Percentiles rank a stretch among this genome's conserved stretches.
Conservation (phyloP, 2,797 vertebrate species). For the Chloroceryle amazona region DNA sequence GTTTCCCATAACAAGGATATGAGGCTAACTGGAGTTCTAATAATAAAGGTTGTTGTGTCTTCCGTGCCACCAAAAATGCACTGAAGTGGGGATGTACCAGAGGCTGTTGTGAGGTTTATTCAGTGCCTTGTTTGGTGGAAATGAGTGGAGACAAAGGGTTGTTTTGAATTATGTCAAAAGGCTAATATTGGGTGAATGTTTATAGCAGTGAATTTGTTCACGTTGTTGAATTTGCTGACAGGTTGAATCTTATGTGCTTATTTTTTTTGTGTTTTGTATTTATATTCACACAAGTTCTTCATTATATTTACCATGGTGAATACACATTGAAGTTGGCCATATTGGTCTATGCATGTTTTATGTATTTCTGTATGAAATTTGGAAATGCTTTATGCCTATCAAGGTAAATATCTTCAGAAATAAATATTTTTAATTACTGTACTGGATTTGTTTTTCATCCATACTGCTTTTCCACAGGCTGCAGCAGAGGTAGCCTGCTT, state of each 20-base stretch:
- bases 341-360: constrained; percentile 88
- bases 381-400: constrained; percentile 84
- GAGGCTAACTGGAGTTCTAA: constrained; percentile 8
- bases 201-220: constrained; percentile 74
- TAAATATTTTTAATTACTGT: constrained; percentile 86
- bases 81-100: constrained; percentile 38
- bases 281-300: constrained; percentile 80
- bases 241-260: constrained; percentile 79
- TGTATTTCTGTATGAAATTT: constrained; percentile 94
- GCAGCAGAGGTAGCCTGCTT: neutral
- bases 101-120: constrained; percentile 20
- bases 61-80: constrained; percentile 42
- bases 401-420: constrained; percentile 88
- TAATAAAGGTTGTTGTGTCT: constrained; percentile 51
- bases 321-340: constrained; percentile 86
- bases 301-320: constrained; percentile 91
- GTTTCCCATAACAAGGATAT: constrained; percentile 21
- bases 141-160: constrained; percentile 57
- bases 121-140: constrained; percentile 53
- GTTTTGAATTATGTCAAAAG: constrained; percentile 70
- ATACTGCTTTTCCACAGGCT: neutral
- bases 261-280: constrained; percentile 81
- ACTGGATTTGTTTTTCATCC: constrained; percentile 13
- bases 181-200: constrained; percentile 72
- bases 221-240: constrained; percentile 76